A percentile compares a stretch with the other conserved stretches of the same genome.
These are phyloP conservation scores for Denticeps clupeoides DNA, from an alignment of 2,797 vertebrate species.

Conservation along the genomic window DNA sequence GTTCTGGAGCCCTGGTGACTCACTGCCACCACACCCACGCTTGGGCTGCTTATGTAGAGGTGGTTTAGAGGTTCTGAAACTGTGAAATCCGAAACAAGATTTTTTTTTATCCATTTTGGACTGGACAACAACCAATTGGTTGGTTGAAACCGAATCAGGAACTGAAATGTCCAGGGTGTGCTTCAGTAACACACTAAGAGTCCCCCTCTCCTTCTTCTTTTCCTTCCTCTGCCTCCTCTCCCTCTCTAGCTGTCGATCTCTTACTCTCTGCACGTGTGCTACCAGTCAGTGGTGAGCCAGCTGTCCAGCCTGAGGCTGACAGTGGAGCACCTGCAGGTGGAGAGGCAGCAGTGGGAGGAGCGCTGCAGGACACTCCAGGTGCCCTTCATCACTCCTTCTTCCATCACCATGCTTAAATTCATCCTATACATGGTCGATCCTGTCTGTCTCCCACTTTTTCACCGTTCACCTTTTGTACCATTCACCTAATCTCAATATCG, in stretches of 20 bases:
- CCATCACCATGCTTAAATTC: background rate
- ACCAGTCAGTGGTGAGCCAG: slow-evolving; percentile 17
- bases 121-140: too few relatives aligned
- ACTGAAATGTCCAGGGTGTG: too few relatives aligned
- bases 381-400: background rate
- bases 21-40: too few relatives aligned
- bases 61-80: too few relatives aligned
- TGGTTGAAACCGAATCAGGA: too few relatives aligned
- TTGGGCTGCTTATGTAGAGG: too few relatives aligned
- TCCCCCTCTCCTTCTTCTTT: slow-evolving; percentile 5
- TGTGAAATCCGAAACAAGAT: too few relatives aligned
- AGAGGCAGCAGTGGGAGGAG: slow-evolving; percentile 27
- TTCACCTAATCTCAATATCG: too few relatives aligned
- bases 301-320: slow-evolving; percentile 27
- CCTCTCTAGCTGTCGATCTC: slow-evolving; percentile 18
- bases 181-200: too few relatives aligned
- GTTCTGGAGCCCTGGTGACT: too few relatives aligned
- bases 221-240: background rate
- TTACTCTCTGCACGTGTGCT: slow-evolving; percentile 15
- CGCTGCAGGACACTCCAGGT: slow-evolving; percentile 18
- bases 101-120: too few relatives aligned
- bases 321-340: slow-evolving; percentile 24
- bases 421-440: background rate
- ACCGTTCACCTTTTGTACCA: too few relatives aligned
- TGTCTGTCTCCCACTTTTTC: background rate